These are phyloP conservation scores for Sparus aurata DNA, from an alignment of 2,797 vertebrate genomes.

Conservation along the genomic window DNA sequence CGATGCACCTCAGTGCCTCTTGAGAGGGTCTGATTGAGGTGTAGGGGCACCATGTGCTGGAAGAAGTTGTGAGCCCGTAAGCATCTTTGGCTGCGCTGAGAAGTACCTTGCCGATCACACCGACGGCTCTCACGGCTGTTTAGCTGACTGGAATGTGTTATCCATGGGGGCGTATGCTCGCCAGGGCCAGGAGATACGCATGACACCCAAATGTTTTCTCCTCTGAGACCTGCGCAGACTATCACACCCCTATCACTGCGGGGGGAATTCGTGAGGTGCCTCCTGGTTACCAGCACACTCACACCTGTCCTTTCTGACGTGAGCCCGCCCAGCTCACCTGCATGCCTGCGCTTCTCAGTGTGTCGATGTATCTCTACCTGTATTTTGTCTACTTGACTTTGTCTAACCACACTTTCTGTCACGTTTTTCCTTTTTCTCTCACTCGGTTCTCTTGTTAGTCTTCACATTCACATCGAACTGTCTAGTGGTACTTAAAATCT, in stretches of 20 bases:
- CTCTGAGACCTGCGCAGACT: slow-evolving; percentile 61
- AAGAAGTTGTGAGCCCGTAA: slow-evolving; percentile 40
- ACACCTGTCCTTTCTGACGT: slow-evolving; percentile 83
- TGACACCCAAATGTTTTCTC: slow-evolving; percentile 74
- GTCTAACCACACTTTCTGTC: slow-evolving; percentile 13
- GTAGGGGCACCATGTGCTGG: slow-evolving; percentile 49
- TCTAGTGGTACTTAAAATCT: background rate
- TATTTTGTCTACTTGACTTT: background rate
- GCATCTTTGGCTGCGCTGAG: slow-evolving; percentile 18
- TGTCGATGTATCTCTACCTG: slow-evolving; percentile 12
- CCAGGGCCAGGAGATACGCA: slow-evolving; percentile 76
- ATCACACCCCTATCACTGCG: slow-evolving; percentile 77
- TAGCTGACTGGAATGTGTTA: slow-evolving; percentile 82
- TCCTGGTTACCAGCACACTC: slow-evolving; percentile 61
- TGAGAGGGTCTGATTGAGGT: slow-evolving; percentile 73
- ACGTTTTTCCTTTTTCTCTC: background rate
- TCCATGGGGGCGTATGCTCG: slow-evolving; percentile 78
- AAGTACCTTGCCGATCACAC: slow-evolving; percentile 54
- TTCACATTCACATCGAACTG: background rate
- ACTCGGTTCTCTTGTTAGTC: background rate
- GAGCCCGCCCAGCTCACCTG: slow-evolving; percentile 62
- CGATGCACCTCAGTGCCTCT: slow-evolving; percentile 76
- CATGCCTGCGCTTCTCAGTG: slow-evolving; percentile 33
- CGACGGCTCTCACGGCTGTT: slow-evolving; percentile 75
- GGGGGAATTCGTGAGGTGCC: slow-evolving; percentile 58